Evolutionary conservation across 2,888 invertebrate genomes (phyloP).

Genomic region (Sialis fuliginosa): DNA sequence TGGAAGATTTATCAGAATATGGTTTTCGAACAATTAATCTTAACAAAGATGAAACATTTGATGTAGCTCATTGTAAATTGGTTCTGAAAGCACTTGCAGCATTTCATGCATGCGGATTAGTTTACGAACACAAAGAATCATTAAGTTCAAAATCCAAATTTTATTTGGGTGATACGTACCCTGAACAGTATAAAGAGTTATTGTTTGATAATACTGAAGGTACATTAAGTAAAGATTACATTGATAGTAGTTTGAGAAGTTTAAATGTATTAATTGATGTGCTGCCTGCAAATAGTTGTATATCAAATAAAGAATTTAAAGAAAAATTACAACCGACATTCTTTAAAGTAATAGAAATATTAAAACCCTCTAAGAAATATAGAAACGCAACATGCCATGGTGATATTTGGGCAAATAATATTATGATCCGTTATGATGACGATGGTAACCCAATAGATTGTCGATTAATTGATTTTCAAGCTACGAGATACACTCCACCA

Average conservation of each 20-base stretch:
- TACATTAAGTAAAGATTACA: conserved; percentile 15
- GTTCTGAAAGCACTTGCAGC: conserved; percentile 28
- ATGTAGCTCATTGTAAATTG: conserved; percentile 25
- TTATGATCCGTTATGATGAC: conserved; percentile 32
- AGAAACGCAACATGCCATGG: conserved; percentile 38
- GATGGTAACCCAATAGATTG: conserved; percentile 32
- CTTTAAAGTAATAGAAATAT: conserved; percentile 9
- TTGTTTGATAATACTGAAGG: conserved; percentile 9
- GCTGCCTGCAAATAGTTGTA: conserved; percentile 8
- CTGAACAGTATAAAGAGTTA: conserved; percentile 14
- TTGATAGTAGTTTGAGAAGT: conserved; percentile 11
- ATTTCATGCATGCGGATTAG: conserved; percentile 33
- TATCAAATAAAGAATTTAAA: conserved; percentile 10
- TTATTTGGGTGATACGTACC: conserved; percentile 14
- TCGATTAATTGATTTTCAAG: conserved; percentile 50
- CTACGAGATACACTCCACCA: conserved; percentile 43
- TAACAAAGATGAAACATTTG: conserved; percentile 9
- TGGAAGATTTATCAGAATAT: no score
- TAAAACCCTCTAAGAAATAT: conserved; percentile 20
- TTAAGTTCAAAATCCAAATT: conserved; percentile 8
- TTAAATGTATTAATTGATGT: conserved; percentile 14
- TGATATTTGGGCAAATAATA: conserved; percentile 45
- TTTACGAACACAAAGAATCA: conserved; percentile 26
- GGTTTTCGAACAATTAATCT: no score
- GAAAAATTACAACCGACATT: conserved; percentile 11